phyloP scores from a whole-genome alignment of 2,113 vertebrate genomes.

The Pedetes capensis region DNA sequence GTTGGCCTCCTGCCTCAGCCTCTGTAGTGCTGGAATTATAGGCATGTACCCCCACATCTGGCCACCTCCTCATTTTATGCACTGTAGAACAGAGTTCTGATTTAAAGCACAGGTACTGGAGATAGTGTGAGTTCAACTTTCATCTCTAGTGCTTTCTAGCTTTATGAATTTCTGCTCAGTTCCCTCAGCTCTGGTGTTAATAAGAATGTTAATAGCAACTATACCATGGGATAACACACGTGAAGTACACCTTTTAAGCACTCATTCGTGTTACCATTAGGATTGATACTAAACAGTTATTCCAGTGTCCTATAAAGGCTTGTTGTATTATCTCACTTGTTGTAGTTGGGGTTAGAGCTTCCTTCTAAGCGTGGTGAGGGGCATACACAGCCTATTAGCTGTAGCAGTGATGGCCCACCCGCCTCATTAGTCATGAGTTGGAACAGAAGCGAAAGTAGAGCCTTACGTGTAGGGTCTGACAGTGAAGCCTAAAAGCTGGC shows the following conservation, averaged over 20 bases:
- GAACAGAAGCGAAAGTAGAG: background rate
- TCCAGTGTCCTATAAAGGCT: background rate
- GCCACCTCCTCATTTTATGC: too few species aligned
- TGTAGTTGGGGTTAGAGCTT: background rate
- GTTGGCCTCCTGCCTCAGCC: too few species aligned
- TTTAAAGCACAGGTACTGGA: background rate
- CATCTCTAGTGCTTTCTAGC: background rate
- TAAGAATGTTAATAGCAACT: background rate
- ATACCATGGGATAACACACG: background rate
- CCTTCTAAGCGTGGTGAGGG: background rate
- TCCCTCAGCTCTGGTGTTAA: background rate
- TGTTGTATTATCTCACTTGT: accelerated
- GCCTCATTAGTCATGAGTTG: background rate
- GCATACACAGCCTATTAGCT: accelerated
- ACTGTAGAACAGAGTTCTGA: background rate
- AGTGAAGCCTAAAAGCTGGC: too few species aligned
- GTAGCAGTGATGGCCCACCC: background rate
- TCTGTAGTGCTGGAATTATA: too few species aligned
- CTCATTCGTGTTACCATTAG: background rate
- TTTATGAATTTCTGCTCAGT: background rate
- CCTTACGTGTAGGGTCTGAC: background rate
- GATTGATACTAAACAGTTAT: background rate
- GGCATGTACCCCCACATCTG: too few species aligned
- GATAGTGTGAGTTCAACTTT: background rate
- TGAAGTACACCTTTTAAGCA: background rate